Evolutionary conservation across 2,888 invertebrate species (phyloP), one percentile per base, ranked within the genome.

Genomic region (Eupeodes luniger): DNA sequence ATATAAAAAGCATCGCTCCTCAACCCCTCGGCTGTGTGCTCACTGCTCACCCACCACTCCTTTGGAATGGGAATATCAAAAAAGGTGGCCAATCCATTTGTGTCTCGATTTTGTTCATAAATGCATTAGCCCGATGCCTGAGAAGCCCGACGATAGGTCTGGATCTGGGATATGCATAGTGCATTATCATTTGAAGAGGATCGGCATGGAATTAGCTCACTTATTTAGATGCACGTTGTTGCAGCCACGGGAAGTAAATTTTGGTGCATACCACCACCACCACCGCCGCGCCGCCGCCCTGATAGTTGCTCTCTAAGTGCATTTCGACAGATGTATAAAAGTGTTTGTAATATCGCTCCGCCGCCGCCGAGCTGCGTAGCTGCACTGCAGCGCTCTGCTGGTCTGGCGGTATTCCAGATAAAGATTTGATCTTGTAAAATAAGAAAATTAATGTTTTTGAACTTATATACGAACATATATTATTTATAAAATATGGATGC

Each of bases 221-320:
- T 55, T 36, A 44, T 61, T 4, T 16, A 44, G 40, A 11, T 49
- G 9, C 47, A 10, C 36, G 40, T 19, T 49, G 69, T 44, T 27
- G 74, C 77, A 84, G 84, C 80, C 84, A 72, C 80, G 83, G 87
- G 80, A 81, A 87, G 87, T 81, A 87, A 87, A 83, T 87, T 87
- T 83, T 51, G 80, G 67, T 87, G 84, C 83, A 86, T 77, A 70
- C 16, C 66, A 19, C 55, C 55, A 19, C 55, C 19, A 77, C 76
- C 9, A 36, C 10, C 14, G 2, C 14, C 34, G n/a, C 27, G n/a
- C 51, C 51, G n/a, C 51, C 51, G 16, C 11, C 81, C 2, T 40
- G 5, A 40, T 72, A 61, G 78, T 76, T 59, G 79, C 69, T 78
- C 74, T 78, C 81, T 88, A 88, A 88, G 88, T 88, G 88, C 85